Evolutionary conservation across 92 coral and sea anemone species (phyloP).

Genomic region (Actinernus sp.): DNA sequence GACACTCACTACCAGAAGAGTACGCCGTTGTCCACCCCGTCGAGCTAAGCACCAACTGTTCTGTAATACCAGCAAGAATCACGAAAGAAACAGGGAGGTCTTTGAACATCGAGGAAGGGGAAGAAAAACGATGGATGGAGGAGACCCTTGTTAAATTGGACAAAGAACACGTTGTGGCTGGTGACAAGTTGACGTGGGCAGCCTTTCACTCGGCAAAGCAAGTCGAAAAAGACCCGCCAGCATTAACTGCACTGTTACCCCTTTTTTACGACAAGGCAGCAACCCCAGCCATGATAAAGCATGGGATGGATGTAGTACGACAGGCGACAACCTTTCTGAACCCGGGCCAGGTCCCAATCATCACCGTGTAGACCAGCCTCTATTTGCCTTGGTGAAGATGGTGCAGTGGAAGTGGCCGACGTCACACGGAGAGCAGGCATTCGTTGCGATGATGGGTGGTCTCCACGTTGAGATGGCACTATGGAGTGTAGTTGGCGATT

Average conservation of each 20-base stretch:
- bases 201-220: neutral
- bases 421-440: conserved; percentile 50
- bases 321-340: conserved; percentile 38
- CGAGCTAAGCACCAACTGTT: conserved; percentile 47
- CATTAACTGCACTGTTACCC: conserved; percentile 57
- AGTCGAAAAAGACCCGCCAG: neutral
- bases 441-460: conserved; percentile 34
- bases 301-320: conserved; percentile 38
- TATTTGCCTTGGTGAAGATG: conserved; percentile 56
- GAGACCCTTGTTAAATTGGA: conserved; percentile 20
- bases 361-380: conserved; percentile 55
- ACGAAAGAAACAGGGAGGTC: conserved; percentile 46
- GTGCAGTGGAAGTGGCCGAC: conserved; percentile 59
- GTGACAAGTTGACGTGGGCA: conserved; percentile 5
- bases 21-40: conserved; percentile 72
- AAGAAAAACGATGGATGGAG: no score
- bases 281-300: conserved; percentile 59
- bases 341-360: conserved; percentile 53
- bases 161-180: neutral
- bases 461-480: conserved; percentile 52
- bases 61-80: conserved; percentile 36
- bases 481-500: conserved; percentile 58
- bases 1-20: conserved; percentile 55
- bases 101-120: no score
- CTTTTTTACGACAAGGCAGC: conserved; percentile 61